Percentiles rank a stretch among this genome's conserved stretches.
Conservation (phyloP, 2,888 invertebrate genomes). For the Ectropis crepuscularia region DNA sequence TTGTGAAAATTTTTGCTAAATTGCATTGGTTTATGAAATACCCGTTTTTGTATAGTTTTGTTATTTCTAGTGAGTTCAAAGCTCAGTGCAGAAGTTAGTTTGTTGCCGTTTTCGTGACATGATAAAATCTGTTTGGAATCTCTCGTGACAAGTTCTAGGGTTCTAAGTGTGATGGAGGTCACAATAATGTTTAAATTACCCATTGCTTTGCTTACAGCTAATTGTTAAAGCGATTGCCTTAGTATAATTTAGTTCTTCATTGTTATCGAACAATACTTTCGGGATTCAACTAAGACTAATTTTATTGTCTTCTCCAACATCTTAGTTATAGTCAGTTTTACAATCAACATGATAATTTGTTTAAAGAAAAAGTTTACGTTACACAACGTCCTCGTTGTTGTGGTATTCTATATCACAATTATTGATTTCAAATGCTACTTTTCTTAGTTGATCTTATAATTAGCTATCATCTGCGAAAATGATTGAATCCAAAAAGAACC, state of each 20-base stretch:
- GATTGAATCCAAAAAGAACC: no score
- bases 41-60: neutral
- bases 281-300: no score
- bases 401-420: neutral
- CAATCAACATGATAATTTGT: neutral
- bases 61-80: neutral
- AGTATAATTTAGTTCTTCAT: no score
- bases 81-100: neutral
- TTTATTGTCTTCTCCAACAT: no score
- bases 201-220: conserved; percentile 13
- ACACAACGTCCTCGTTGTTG: neutral
- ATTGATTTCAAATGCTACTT: no score
- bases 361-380: neutral
- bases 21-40: no score
- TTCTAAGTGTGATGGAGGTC: conserved; percentile 46
- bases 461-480: no score
- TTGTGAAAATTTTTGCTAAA: no score
- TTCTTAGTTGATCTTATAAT: no score
- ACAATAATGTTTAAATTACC: conserved; percentile 49
- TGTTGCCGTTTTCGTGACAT: conserved; percentile 23
- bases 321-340: no score
- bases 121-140: conserved; percentile 49
- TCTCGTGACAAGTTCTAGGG: conserved; percentile 55
- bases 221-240: no score
- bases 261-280: no score